Percentiles rank a stretch among this genome's conserved stretches.
Conservation (phyloP, 1,140 invertebrate species). For the Hypsibius dujardini region DNA sequence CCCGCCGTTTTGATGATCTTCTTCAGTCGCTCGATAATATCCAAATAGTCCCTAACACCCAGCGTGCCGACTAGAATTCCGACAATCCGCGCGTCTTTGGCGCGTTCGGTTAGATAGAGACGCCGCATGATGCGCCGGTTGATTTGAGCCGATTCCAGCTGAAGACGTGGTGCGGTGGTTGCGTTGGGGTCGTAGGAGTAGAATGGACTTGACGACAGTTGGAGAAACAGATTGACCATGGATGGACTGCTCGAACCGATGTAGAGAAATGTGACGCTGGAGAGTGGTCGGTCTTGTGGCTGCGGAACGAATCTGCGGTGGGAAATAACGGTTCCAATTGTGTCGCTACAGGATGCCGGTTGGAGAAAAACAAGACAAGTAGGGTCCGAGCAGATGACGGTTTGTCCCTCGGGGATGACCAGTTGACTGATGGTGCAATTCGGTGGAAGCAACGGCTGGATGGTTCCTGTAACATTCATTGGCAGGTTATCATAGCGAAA, state of each 20-base stretch:
- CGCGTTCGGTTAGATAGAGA: conserved; percentile 62
- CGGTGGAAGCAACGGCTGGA: too few species aligned
- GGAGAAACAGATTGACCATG: neutral
- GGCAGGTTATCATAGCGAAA: too few species aligned
- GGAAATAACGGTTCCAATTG: too few species aligned
- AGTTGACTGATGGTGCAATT: too few species aligned
- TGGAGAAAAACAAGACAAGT: too few species aligned
- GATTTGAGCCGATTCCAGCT: neutral
- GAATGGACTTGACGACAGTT: neutral
- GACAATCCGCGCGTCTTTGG: conserved; percentile 64
- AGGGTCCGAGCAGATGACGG: too few species aligned
- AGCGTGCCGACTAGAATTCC: conserved; percentile 75
- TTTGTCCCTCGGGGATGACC: too few species aligned
- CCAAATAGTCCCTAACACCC: conserved; percentile 58
- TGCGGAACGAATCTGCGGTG: too few species aligned
- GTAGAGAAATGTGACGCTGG: conserved; percentile 2
- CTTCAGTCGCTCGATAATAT: conserved; percentile 56
- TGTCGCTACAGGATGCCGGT: too few species aligned
- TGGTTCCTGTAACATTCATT: too few species aligned
- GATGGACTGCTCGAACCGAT: neutral
- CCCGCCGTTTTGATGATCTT: conserved; percentile 48
- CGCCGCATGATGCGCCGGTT: conserved; percentile 28
- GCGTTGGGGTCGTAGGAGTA: neutral
- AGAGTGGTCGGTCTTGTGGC: too few species aligned
- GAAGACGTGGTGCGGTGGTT: neutral